A percentile compares a stretch with the other conserved stretches of the same genome.
phyloP scores from a whole-genome alignment of 1,140 invertebrate genomes.

The Platorchestia sp. region DNA sequence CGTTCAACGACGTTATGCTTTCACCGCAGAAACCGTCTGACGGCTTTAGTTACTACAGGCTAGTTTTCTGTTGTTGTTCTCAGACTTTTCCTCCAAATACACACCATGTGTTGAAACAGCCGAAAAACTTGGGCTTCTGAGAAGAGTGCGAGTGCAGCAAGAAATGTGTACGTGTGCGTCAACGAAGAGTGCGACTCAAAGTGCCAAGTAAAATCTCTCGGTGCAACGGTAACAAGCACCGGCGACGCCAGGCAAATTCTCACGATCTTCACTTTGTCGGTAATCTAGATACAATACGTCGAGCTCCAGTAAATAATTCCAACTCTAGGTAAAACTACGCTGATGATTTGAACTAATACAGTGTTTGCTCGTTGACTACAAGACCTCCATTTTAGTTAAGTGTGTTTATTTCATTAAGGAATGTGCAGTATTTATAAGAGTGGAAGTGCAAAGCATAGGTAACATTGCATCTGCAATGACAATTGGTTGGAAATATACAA shows the following conservation, averaged over 20 bases:
- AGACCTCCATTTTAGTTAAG: neutral
- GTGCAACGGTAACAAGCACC: neutral
- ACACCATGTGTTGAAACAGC: neutral
- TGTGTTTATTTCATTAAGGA: neutral
- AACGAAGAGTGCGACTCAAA: neutral
- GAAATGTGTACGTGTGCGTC: neutral
- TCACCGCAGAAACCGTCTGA: neutral
- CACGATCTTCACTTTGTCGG: neutral
- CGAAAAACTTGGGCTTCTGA: neutral
- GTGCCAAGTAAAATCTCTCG: neutral
- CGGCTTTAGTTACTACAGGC: neutral
- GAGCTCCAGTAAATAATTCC: neutral
- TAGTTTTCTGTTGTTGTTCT: neutral
- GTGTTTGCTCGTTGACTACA: neutral
- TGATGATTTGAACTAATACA: neutral
- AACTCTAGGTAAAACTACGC: neutral
- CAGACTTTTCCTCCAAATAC: neutral
- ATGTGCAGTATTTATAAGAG: neutral
- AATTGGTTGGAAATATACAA: neutral
- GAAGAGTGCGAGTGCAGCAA: neutral
- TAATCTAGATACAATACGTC: neutral
- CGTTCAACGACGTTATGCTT: neutral
- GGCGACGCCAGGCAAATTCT: neutral
- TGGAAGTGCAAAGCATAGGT: neutral
- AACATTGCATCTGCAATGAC: neutral